phyloP scores from a whole-genome alignment of 2,888 invertebrate species.

The Zhuqinia jingwanae region DNA sequence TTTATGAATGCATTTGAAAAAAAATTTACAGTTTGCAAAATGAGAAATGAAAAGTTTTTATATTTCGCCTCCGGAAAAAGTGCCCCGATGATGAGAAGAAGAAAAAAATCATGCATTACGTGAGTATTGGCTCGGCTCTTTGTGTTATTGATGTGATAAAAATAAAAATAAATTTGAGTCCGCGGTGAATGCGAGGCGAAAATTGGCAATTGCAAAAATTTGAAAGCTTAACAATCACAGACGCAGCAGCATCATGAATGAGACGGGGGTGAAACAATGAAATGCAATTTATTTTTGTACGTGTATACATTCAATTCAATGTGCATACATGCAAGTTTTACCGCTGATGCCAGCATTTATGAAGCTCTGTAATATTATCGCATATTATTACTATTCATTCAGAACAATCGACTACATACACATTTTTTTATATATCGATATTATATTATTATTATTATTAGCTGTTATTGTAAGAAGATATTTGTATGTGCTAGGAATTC shows the following conservation, averaged over 20 bases:
- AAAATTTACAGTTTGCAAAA: neutral
- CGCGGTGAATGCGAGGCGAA: neutral
- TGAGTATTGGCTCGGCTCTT: no score
- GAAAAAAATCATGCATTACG: neutral
- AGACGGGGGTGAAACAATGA: conserved; percentile 39
- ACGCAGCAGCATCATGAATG: neutral
- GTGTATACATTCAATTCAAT: neutral
- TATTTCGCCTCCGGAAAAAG: conserved; percentile 64
- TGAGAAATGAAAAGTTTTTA: conserved; percentile 3
- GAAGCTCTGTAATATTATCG: neutral
- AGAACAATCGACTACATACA: neutral
- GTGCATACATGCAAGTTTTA: no score
- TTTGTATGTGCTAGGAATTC: conserved; percentile 49
- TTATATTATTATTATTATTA: no score
- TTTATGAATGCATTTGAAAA: neutral
- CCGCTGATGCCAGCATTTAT: neutral
- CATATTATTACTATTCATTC: conserved; percentile 18
- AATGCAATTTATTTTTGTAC: conserved; percentile 23
- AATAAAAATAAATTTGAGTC: no score
- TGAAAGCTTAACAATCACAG: conserved; percentile 19
- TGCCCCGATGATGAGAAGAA: no score
- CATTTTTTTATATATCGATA: conserved; percentile 16
- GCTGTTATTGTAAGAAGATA: neutral
- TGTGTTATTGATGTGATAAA: no score
- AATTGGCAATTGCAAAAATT: neutral